These are phyloP conservation scores for Ia io DNA, from an alignment of 2,113 vertebrate species.

Conservation along the genomic window DNA sequence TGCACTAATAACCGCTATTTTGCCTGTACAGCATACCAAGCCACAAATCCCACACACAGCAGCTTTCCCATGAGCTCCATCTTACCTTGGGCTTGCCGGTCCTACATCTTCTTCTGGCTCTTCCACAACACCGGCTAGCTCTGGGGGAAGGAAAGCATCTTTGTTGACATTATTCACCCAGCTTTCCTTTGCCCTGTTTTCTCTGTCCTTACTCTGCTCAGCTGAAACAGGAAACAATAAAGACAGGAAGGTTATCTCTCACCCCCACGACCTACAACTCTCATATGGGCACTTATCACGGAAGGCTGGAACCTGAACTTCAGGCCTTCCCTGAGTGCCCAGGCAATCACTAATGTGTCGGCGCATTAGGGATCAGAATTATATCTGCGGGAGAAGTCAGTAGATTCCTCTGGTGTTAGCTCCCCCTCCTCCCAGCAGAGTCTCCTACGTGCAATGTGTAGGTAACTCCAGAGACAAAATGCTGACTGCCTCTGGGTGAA, in stretches of 20 bases:
- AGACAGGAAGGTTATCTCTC: constrained; percentile 54
- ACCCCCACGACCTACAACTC: not conserved
- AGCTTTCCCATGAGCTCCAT: not conserved
- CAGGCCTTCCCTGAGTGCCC: not conserved
- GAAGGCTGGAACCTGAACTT: not conserved
- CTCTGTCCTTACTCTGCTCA: constrained; percentile 83
- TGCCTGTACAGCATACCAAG: not conserved
- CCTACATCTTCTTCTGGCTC: constrained; percentile 67
- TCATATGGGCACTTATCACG: not conserved
- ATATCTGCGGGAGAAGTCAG: not conserved
- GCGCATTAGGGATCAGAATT: not conserved
- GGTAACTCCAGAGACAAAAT: not conserved
- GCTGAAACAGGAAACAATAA: constrained; percentile 82
- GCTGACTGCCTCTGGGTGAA: not conserved
- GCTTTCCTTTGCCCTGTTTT: constrained; percentile 80
- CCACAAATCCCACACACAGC: not conserved
- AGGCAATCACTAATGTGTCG: not conserved
- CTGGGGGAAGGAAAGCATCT: constrained; percentile 84
- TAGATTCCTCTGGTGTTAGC: not conserved
- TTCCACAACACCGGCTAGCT: constrained; percentile 80
- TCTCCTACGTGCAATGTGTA: not conserved
- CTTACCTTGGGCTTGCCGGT: constrained; percentile 81
- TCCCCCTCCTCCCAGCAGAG: not conserved
- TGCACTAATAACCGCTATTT: not conserved
- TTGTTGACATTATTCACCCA: constrained; percentile 88